Evolutionary conservation across 2,888 invertebrate species (phyloP).

Genomic region (Trimorus sp.): DNA sequence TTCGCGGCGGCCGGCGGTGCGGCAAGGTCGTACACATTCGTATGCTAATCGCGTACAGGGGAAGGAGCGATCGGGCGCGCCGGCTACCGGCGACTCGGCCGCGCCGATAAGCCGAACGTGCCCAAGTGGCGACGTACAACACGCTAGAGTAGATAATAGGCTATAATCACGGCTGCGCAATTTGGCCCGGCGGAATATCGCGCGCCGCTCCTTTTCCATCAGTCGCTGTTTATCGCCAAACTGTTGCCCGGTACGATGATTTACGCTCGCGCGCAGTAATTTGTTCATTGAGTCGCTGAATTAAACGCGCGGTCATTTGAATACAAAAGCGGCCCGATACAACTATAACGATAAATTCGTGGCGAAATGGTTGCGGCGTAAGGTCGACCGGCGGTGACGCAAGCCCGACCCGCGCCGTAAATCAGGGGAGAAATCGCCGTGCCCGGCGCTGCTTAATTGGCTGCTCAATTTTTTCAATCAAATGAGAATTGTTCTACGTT

Average conservation of each 20-base stretch:
- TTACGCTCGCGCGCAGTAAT: slow-evolving; percentile 31
- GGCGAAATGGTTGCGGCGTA: background rate
- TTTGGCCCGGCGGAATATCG: slow-evolving; percentile 28
- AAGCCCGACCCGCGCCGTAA: too few relatives aligned
- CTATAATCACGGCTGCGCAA: slow-evolving; percentile 49
- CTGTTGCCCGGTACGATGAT: slow-evolving; percentile 35
- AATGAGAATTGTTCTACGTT: too few relatives aligned
- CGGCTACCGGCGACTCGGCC: slow-evolving; percentile 67
- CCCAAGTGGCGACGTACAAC: slow-evolving; percentile 64
- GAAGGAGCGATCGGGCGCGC: slow-evolving; percentile 56
- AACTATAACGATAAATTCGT: slow-evolving; percentile 40
- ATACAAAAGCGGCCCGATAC: slow-evolving; percentile 48
- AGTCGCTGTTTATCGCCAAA: slow-evolving; percentile 42
- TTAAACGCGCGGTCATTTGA: slow-evolving; percentile 42
- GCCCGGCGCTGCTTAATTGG: too few relatives aligned
- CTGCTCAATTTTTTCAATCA: too few relatives aligned
- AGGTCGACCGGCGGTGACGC: too few relatives aligned
- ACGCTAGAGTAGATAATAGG: slow-evolving; percentile 65
- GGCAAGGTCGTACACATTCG: slow-evolving; percentile 75
- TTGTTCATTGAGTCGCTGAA: slow-evolving; percentile 47
- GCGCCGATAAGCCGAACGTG: slow-evolving; percentile 71
- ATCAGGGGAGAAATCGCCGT: too few relatives aligned
- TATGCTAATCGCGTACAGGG: slow-evolving; percentile 73
- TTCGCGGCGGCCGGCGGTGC: slow-evolving; percentile 64
- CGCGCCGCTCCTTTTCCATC: slow-evolving; percentile 31